Percentiles rank a stretch among this genome's conserved stretches.
Conservation (phyloP, 2,113 vertebrate genomes). For the Nasalis larvatus region DNA sequence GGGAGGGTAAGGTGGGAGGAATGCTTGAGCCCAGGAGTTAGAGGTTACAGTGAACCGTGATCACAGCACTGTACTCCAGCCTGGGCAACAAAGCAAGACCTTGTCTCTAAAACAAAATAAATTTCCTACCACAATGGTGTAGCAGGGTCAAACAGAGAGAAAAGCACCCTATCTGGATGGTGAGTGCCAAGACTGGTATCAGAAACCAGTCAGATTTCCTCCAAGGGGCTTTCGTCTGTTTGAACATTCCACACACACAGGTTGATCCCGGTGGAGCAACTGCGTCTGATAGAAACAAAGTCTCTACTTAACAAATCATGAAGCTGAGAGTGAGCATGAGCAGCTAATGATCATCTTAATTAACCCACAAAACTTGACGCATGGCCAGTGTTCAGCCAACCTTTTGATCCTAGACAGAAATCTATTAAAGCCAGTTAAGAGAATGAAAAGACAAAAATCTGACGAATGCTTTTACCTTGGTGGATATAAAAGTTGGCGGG, state of each 20-base stretch:
- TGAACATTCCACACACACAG: neutral
- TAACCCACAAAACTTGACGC: constrained; percentile 74
- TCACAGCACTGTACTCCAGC: too few relatives aligned
- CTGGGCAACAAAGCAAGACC: too few relatives aligned
- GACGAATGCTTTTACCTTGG: constrained; percentile 28
- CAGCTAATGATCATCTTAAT: constrained; percentile 80
- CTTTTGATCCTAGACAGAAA: constrained; percentile 69
- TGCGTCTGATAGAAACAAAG: constrained; percentile 43
- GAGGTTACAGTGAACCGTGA: too few relatives aligned
- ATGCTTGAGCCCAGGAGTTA: too few relatives aligned
- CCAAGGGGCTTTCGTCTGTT: neutral
- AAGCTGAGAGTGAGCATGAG: neutral
- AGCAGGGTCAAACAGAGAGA: neutral
- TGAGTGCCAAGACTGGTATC: neutral
- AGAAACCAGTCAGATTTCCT: neutral
- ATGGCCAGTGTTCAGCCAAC: constrained; percentile 52
- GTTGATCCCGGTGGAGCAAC: constrained; percentile 37
- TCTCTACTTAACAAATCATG: constrained; percentile 65
- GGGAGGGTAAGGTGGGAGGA: too few relatives aligned
- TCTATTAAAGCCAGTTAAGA: constrained; percentile 61
- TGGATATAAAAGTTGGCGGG: constrained; percentile 41
- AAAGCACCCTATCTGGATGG: neutral
- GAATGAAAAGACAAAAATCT: constrained; percentile 71
- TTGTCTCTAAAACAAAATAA: too few relatives aligned
- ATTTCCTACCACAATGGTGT: neutral